Evolutionary conservation across 2,797 vertebrate species (phyloP).

Genomic region (Spinibarbus caldwelli): DNA sequence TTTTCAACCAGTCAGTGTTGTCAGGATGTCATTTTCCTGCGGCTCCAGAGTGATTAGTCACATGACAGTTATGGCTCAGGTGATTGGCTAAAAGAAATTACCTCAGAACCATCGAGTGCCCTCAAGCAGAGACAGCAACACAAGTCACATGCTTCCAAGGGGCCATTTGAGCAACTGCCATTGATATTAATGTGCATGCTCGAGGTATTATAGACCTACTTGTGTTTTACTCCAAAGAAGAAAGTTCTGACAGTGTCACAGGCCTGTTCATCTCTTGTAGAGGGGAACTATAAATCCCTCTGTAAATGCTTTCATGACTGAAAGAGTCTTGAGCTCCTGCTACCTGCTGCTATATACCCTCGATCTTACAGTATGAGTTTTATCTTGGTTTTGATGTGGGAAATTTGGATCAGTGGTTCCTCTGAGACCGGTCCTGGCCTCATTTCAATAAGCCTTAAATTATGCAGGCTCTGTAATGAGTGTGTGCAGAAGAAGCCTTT

Average conservation of each 20-base stretch:
- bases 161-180: neutral
- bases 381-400: neutral
- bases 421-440: constrained; percentile 25
- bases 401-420: constrained; percentile 3
- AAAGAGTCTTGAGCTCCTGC: neutral
- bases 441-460: constrained; percentile 60
- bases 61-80: neutral
- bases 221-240: neutral
- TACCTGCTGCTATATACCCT: constrained; percentile 1
- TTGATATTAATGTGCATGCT: neutral
- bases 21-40: neutral
- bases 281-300: neutral
- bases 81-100: neutral
- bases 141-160: neutral
- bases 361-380: neutral
- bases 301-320: neutral
- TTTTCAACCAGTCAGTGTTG: neutral
- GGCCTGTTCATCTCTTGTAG: neutral
- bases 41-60: neutral
- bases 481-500: constrained; percentile 62
- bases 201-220: neutral
- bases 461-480: constrained; percentile 65
- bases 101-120: too few relatives aligned
- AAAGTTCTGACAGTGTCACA: neutral
- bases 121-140: neutral